These are phyloP conservation scores for Brotogeris chrysoptera DNA, from an alignment of 2,797 vertebrate genomes.

Conservation along the genomic window DNA sequence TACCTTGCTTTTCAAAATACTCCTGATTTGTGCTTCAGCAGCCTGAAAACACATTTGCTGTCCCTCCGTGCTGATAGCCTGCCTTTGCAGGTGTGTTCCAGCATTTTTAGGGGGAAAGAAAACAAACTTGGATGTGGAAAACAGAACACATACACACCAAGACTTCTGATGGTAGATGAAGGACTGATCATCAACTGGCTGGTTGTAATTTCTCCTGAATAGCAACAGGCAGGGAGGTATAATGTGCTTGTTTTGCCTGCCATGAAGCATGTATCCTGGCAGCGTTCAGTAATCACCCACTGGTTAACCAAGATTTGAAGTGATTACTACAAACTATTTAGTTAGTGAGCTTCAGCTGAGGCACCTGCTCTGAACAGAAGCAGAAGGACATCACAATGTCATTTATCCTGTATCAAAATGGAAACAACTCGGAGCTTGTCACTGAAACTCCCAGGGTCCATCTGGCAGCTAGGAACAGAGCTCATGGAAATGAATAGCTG, in stretches of 20 bases:
- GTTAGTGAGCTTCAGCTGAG: not conserved
- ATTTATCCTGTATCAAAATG: not conserved
- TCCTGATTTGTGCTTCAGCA: not conserved
- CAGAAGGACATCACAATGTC: not conserved
- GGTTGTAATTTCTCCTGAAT: not conserved
- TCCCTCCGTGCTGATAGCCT: not conserved
- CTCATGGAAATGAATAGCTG: not conserved
- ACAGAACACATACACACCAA: not conserved
- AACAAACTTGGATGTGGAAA: not conserved
- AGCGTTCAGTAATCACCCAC: not conserved
- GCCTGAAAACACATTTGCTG: not conserved
- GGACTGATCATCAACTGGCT: not conserved
- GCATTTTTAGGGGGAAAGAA: not conserved
- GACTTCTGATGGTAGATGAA: not conserved
- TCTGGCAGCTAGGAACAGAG: not conserved
- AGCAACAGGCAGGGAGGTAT: not conserved
- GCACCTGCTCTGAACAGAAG: not conserved
- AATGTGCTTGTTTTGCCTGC: not conserved
- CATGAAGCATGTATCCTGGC: not conserved
- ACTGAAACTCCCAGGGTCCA: not conserved
- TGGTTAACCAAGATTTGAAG: not conserved
- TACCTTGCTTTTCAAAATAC: not conserved
- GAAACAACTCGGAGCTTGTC: not conserved
- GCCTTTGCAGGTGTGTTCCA: not conserved
- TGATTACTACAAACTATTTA: not conserved